These are phyloP conservation scores for Hylyphantes graminicola DNA, from an alignment of 1,140 invertebrate genomes.

Conservation along the genomic window DNA sequence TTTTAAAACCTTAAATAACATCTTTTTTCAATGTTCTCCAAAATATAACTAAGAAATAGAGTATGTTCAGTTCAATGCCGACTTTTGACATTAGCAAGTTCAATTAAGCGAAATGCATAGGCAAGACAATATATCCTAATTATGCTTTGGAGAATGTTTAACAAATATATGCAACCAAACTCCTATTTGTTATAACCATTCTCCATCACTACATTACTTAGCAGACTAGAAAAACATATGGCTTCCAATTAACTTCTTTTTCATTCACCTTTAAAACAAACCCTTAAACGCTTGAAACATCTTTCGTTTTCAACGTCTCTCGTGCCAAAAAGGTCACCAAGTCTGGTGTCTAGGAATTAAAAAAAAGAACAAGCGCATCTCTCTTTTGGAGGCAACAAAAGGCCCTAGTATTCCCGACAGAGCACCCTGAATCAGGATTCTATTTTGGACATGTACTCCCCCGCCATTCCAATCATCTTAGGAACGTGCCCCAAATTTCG, in stretches of 20 bases:
- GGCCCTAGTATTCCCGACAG: constrained; percentile 25
- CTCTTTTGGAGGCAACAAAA: constrained; percentile 2
- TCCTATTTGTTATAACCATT: no score
- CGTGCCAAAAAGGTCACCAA: not conserved
- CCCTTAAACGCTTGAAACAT: not conserved
- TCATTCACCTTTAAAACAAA: not conserved
- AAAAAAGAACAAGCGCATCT: not conserved
- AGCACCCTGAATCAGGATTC: constrained; percentile 24
- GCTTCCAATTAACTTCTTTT: not conserved
- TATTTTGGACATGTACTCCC: constrained; percentile 18
- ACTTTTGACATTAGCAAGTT: no score
- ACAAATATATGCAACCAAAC: no score
- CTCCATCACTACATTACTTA: no score
- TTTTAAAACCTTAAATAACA: no score
- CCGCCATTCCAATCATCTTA: constrained; percentile 27
- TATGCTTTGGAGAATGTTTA: no score
- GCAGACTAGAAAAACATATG: no score
- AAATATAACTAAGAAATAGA: no score
- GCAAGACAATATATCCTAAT: no score
- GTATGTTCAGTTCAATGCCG: no score
- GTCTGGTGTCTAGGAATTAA: not conserved
- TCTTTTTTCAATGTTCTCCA: no score
- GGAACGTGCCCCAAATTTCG: not conserved
- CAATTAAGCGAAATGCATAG: no score
- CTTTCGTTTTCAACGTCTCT: not conserved